phyloP scores from a whole-genome alignment of 2,888 invertebrate species.

The Nemotelus nigrinus region DNA sequence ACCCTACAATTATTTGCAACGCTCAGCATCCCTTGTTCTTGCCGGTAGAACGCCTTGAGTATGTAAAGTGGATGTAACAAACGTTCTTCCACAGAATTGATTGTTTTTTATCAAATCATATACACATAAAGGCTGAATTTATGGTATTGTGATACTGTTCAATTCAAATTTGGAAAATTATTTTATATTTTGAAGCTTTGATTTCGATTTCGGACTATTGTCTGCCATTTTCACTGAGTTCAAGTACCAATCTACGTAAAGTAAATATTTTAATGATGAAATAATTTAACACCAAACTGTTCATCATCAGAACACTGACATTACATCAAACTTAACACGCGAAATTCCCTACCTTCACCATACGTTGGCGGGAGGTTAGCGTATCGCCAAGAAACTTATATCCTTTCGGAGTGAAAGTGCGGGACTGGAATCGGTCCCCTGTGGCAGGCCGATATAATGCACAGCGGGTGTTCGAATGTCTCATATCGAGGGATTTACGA shows the following conservation, averaged over 20 bases:
- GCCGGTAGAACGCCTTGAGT: too few species aligned
- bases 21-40: slow-evolving; percentile 44
- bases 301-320: not conserved
- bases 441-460: slow-evolving; percentile 65
- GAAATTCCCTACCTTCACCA: slow-evolving; percentile 30
- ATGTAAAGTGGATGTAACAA: too few species aligned
- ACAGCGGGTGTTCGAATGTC: slow-evolving; percentile 59
- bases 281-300: not conserved
- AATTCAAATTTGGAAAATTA: slow-evolving; percentile 24
- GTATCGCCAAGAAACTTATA: slow-evolving; percentile 18
- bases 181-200: not conserved
- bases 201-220: not conserved
- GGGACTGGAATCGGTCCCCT: slow-evolving; percentile 64
- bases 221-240: not conserved
- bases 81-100: not conserved
- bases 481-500: slow-evolving; percentile 55
- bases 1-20: slow-evolving; percentile 54
- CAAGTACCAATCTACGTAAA: not conserved
- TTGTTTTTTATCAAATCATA: slow-evolving; percentile 17
- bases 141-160: slow-evolving; percentile 43
- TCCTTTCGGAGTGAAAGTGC: slow-evolving; percentile 18
- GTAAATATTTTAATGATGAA: not conserved
- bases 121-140: slow-evolving; percentile 46
- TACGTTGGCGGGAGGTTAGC: not conserved
- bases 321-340: slow-evolving; percentile 12